Evolutionary conservation across 2,797 vertebrate genomes (phyloP).

Genomic region (Champsocephalus gunnari): DNA sequence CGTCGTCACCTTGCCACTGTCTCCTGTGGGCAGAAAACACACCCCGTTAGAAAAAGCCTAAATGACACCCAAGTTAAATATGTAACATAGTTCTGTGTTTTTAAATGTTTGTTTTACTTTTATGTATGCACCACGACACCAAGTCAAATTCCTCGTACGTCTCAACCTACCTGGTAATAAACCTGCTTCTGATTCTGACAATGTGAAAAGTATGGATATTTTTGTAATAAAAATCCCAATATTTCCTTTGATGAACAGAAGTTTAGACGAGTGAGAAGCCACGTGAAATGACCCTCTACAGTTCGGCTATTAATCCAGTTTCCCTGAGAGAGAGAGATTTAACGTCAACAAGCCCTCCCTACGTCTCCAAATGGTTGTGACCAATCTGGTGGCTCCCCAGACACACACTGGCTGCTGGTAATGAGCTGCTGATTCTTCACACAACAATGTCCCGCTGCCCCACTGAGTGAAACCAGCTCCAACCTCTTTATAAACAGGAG

Average conservation of each 20-base stretch:
- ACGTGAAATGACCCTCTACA: neutral
- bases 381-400: constrained; percentile 45
- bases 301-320: constrained; percentile 6
- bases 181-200: too few relatives aligned
- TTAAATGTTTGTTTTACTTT: too few relatives aligned
- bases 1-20: constrained; percentile 93
- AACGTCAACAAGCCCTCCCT: constrained; percentile 32
- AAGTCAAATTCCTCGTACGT: too few relatives aligned
- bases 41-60: constrained; percentile 14
- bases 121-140: too few relatives aligned
- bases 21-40: constrained; percentile 79
- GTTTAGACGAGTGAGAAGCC: neutral
- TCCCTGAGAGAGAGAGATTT: constrained; percentile 13
- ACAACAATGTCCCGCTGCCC: constrained; percentile 26
- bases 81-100: too few relatives aligned
- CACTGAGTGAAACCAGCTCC: constrained; percentile 21
- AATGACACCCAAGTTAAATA: neutral
- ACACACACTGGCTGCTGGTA: constrained; percentile 47
- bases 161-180: too few relatives aligned
- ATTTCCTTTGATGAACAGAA: neutral
- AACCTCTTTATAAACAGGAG: constrained; percentile 13
- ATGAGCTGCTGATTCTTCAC: constrained; percentile 46
- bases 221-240: too few relatives aligned
- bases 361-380: constrained; percentile 40
- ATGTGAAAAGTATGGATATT: too few relatives aligned